Evolutionary conservation across 2,797 vertebrate genomes (phyloP), one percentile per base, ranked within the genome.

Genomic region (Orientallactaga sibirica): DNA sequence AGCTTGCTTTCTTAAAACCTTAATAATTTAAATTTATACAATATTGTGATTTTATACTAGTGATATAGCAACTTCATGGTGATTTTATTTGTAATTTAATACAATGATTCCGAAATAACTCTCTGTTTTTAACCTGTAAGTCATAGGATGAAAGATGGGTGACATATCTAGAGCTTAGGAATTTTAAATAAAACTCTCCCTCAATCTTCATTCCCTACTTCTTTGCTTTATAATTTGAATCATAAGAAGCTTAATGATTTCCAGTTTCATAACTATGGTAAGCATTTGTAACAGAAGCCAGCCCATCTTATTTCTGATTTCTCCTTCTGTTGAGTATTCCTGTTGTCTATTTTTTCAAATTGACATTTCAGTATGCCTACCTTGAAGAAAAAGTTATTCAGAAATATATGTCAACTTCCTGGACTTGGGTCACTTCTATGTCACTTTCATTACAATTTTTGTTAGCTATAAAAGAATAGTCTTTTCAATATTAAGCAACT

Each of bases 401-500:
- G 15, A 75, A 94, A 55, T 77, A 83, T 66, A 78, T 41, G 78
- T 64, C 52, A 43, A 71, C 16, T 77, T 85, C 88, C 66, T 85
- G 22, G 33, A 27, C 84, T 68, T 79, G 58, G 18, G 18, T 66
- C 48, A 86, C 73, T 93, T 81, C 74, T 71, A 74, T 76, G 82
- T 87, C 9, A 19, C 18, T 89, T 93, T 91, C 16, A 71, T 95
- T 85, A 83, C 15, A 77, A 75, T 25, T 55, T 96, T 88, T 92
- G 92, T 95, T 93, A 82, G 11, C 41, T 87, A 33, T 91, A 55
- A 94, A 83, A 81, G 18, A 94, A 85, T 55, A 91, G 18, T 7
- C 48, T 89, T 88, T 64, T 88, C 61, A 81, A 61, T 88, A 87
- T 95, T 52, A 90, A 94, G 29, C 85, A 82, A 82, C 79, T 68